These are phyloP conservation scores for Ptychodera flava DNA, from an alignment of 35 echinoderm and acorn worm genomes.

Conservation along the genomic window DNA sequence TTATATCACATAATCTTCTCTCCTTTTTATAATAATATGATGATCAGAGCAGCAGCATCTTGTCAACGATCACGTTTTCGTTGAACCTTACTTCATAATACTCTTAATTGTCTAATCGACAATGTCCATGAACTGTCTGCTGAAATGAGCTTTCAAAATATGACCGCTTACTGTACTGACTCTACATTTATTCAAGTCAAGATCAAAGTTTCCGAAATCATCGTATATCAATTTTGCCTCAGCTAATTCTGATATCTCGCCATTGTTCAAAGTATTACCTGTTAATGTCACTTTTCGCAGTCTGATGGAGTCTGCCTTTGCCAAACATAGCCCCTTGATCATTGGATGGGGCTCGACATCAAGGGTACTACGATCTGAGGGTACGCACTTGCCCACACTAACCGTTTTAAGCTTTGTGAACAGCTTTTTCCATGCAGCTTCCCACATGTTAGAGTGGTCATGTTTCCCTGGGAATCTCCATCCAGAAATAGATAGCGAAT, in stretches of 20 bases:
- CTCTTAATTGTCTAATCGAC: too few species aligned
- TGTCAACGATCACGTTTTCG: too few species aligned
- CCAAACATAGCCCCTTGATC: background rate
- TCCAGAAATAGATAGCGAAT: background rate
- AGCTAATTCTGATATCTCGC: background rate
- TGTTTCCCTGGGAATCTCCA: background rate
- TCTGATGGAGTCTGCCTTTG: background rate
- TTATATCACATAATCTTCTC: too few species aligned
- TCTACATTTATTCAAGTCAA: background rate
- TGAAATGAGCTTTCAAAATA: background rate
- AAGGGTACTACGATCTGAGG: background rate
- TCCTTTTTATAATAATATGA: too few species aligned
- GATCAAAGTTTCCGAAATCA: background rate
- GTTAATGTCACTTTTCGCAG: background rate
- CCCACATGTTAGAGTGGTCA: background rate
- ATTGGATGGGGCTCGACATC: background rate
- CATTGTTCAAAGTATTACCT: background rate
- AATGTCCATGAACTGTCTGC: too few species aligned
- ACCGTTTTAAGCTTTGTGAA: background rate
- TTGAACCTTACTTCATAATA: too few species aligned
- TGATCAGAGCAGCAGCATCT: too few species aligned
- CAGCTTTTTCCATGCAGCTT: background rate
- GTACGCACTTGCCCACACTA: background rate
- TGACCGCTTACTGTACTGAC: background rate
- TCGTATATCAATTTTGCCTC: background rate